Percentiles rank a stretch among this genome's conserved stretches.
Evolutionary conservation across 1,140 invertebrate species (phyloP).

Genomic region (Ips typographus): DNA sequence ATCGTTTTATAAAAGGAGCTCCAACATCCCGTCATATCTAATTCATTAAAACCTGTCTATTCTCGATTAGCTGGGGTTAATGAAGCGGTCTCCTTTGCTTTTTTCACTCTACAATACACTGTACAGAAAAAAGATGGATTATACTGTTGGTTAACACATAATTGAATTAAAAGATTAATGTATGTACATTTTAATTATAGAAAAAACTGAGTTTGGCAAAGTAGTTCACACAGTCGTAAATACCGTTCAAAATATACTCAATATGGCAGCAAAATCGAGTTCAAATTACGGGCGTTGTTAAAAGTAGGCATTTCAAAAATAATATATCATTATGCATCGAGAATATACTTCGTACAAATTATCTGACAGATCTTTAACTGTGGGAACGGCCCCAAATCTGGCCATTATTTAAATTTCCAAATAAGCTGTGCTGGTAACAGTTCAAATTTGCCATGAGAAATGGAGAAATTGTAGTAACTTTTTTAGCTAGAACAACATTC

Average conservation of each 20-base stretch:
- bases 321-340: constrained; percentile 34
- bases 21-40: constrained; percentile 27
- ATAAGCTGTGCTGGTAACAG: constrained; percentile 21
- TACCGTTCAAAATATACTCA: constrained; percentile 15
- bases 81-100: constrained; percentile 9
- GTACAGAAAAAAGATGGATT: background rate
- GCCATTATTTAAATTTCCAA: constrained; percentile 32
- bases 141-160: background rate
- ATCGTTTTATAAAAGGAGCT: constrained; percentile 15
- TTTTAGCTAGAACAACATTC: constrained; percentile 22
- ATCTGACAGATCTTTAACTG: constrained; percentile 34
- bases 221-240: background rate
- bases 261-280: constrained; percentile 24
- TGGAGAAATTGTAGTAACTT: constrained; percentile 23
- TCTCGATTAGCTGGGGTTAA: constrained; percentile 27
- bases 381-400: constrained; percentile 29
- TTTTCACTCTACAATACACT: background rate
- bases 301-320: constrained; percentile 31
- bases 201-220: too few relatives aligned
- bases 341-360: constrained; percentile 33
- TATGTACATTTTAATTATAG: too few relatives aligned
- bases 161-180: background rate
- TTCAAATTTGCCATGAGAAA: constrained; percentile 30
- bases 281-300: constrained; percentile 18
- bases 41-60: constrained; percentile 32